Conservation (phyloP, 2,888 invertebrate genomes). For the Scaptomyza parva region DNA sequence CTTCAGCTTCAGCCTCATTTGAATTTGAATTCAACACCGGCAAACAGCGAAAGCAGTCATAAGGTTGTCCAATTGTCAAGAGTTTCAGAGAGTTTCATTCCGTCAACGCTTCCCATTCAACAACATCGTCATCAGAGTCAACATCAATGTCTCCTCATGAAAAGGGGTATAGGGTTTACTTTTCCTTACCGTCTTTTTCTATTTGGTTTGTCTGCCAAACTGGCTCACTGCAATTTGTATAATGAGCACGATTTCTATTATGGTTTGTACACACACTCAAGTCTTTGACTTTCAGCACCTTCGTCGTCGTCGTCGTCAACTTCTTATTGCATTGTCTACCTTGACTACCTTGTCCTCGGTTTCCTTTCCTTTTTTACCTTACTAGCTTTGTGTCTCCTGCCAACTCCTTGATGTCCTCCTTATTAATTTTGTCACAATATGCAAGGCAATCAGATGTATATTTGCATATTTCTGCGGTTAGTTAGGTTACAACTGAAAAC, state of each 20-base stretch:
- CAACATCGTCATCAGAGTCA: slow-evolving; percentile 10
- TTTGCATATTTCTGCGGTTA: not conserved
- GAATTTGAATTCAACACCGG: slow-evolving; percentile 65
- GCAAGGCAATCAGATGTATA: slow-evolving; percentile 21
- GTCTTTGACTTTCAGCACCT: slow-evolving; percentile 78
- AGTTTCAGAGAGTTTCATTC: slow-evolving; percentile 34
- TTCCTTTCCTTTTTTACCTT: slow-evolving; percentile 11
- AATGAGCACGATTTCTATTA: slow-evolving; percentile 73
- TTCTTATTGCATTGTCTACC: slow-evolving; percentile 6
- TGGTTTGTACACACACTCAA: slow-evolving; percentile 56
- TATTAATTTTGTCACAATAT: slow-evolving; percentile 18
- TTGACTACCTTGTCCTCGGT: not conserved
- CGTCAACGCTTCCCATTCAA: slow-evolving; percentile 48
- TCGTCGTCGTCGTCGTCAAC: slow-evolving; percentile 6
- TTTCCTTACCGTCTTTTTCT: too few relatives aligned
- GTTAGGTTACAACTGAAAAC: too few relatives aligned
- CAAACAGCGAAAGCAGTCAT: slow-evolving; percentile 21
- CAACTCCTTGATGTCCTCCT: not conserved
- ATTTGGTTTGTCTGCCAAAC: slow-evolving; percentile 23
- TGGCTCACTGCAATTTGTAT: slow-evolving; percentile 71
- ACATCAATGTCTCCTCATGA: slow-evolving; percentile 31
- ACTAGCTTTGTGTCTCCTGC: slow-evolving; percentile 8
- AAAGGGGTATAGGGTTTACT: slow-evolving; percentile 21
- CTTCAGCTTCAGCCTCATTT: slow-evolving; percentile 70
- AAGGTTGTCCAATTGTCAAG: slow-evolving; percentile 36